A percentile compares a stretch with the other conserved stretches of the same genome.
phyloP scores from a whole-genome alignment of 92 coral and sea anemone genomes.

The Palythoa grandiflora region DNA sequence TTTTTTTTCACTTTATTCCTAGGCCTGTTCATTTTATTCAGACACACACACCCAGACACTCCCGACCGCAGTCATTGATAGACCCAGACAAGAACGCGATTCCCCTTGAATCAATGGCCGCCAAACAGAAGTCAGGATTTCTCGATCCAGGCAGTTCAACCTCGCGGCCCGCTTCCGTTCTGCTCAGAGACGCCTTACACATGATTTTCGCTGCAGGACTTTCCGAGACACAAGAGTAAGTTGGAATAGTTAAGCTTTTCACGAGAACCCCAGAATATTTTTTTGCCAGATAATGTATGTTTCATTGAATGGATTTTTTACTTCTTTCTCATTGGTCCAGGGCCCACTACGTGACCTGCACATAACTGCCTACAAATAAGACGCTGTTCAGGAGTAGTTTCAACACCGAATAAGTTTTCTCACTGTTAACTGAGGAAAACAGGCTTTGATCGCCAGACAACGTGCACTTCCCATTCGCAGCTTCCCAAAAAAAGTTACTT shows the following conservation, averaged over 20 bases:
- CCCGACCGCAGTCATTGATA: constrained; percentile 37
- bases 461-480: too few species aligned
- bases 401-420: too few species aligned
- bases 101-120: neutral
- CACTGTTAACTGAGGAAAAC: too few species aligned
- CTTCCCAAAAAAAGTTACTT: too few species aligned
- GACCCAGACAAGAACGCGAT: constrained; percentile 32
- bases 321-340: too few species aligned
- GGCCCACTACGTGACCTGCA: too few species aligned
- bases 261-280: too few species aligned
- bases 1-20: neutral
- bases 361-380: too few species aligned
- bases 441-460: too few species aligned
- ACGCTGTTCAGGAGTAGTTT: too few species aligned
- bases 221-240: constrained; percentile 27
- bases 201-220: constrained; percentile 43
- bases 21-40: constrained; percentile 48
- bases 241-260: neutral
- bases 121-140: constrained; percentile 14
- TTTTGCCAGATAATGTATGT: neutral
- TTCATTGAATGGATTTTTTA: too few species aligned
- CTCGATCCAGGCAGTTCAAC: constrained; percentile 39
- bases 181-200: constrained; percentile 43
- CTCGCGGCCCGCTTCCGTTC: constrained; percentile 41
- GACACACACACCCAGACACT: constrained; percentile 40